A percentile compares a stretch with the other conserved stretches of the same genome.
phyloP scores from a whole-genome alignment of 2,113 vertebrate species.

The Atherinomorus stipes region DNA sequence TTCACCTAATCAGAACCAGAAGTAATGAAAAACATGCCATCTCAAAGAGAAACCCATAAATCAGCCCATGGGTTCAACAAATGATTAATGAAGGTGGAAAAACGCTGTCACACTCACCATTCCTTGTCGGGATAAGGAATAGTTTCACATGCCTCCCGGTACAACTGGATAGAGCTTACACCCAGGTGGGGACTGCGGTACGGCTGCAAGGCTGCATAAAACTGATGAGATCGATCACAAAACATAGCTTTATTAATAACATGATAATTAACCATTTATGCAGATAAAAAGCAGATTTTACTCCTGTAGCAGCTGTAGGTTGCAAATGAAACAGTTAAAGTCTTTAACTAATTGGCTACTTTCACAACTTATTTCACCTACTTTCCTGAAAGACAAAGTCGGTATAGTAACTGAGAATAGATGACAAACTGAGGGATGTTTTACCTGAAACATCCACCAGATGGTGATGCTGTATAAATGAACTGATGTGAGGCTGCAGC shows the following conservation, averaged over 20 bases:
- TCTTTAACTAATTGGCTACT: background rate
- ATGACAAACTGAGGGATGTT: background rate
- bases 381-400: background rate
- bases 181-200: conserved; percentile 67
- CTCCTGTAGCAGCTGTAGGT: background rate
- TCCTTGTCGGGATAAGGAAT: conserved; percentile 84
- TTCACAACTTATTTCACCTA: background rate
- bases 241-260: background rate
- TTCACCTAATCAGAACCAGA: no score
- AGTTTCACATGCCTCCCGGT: conserved; percentile 77
- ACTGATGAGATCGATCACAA: conserved; percentile 58
- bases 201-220: conserved; percentile 65
- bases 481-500: background rate
- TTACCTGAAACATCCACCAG: conserved; percentile 11
- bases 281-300: background rate
- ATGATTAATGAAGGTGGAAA: background rate
- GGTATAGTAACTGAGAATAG: background rate
- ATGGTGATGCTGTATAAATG: conserved; percentile 7
- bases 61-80: background rate
- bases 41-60: background rate
- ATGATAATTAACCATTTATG: background rate
- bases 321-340: background rate
- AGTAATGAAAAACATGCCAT: no score
- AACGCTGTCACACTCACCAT: conserved; percentile 81
- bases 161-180: conserved; percentile 50